These are phyloP conservation scores for Drosophila gunungcola DNA, from an alignment of 1,140 invertebrate species.

Conservation along the genomic window DNA sequence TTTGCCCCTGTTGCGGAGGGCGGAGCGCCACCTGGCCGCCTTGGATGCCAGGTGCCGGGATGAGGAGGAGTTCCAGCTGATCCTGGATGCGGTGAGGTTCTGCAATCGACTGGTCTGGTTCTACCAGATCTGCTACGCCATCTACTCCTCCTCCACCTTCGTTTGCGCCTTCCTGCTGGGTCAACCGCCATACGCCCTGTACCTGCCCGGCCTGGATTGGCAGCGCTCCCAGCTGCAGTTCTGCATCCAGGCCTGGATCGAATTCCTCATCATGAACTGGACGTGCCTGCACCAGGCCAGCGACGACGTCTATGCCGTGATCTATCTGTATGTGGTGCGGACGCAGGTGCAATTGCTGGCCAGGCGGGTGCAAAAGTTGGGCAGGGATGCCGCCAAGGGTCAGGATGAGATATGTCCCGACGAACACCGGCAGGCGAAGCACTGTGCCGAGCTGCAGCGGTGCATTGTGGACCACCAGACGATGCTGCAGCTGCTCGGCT, in stretches of 20 bases:
- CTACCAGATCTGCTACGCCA: constrained; percentile 47
- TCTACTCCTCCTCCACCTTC: constrained; percentile 53
- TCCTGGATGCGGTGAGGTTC: constrained; percentile 17
- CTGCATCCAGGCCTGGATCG: constrained; percentile 40
- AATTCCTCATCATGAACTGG: constrained; percentile 54
- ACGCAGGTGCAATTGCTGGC: constrained; percentile 46
- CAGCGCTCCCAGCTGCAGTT: constrained; percentile 33
- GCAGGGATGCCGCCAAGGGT: neutral
- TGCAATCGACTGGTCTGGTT: constrained; percentile 53
- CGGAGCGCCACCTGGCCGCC: constrained; percentile 27
- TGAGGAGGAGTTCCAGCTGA: constrained; percentile 14
- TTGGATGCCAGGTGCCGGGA: constrained; percentile 40
- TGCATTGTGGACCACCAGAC: constrained; percentile 60
- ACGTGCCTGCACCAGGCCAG: constrained; percentile 62
- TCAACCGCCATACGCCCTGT: constrained; percentile 56
- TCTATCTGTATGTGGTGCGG: constrained; percentile 49
- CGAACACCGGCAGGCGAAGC: constrained; percentile 19
- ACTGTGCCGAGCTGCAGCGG: constrained; percentile 40
- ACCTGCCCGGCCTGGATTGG: constrained; percentile 53
- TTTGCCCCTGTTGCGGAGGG: constrained; percentile 25
- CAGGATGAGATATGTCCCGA: neutral
- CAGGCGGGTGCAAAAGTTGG: constrained; percentile 22
- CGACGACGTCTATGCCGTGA: constrained; percentile 61
- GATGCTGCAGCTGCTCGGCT: constrained; percentile 38
- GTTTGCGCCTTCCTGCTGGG: constrained; percentile 40